Conservation (phyloP, 2,797 vertebrate genomes). For the Florisuga fusca region DNA sequence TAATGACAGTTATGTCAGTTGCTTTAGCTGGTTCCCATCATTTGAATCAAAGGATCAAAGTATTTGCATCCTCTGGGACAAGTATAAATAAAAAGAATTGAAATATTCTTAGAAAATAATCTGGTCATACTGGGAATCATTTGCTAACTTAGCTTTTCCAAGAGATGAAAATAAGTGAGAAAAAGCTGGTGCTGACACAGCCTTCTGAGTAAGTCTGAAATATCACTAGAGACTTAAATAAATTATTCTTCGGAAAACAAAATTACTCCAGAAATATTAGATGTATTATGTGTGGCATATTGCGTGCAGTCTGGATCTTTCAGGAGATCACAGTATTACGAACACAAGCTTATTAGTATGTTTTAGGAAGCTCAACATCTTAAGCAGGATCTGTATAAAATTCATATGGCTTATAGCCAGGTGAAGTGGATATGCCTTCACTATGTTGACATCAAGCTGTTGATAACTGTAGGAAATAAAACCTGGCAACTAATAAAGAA, state of each 20-base stretch:
- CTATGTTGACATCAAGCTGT: constrained; percentile 45
- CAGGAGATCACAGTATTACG: not conserved
- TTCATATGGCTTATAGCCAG: not conserved
- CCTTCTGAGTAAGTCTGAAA: not conserved
- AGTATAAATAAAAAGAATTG: constrained; percentile 64
- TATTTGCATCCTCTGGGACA: constrained; percentile 45
- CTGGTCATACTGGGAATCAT: constrained; percentile 51
- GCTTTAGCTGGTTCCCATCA: constrained; percentile 63
- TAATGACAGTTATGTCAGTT: constrained; percentile 43
- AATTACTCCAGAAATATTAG: not conserved
- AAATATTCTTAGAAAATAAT: constrained; percentile 67
- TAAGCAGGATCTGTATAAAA: not conserved
- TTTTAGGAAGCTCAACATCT: not conserved
- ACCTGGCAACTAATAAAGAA: constrained; percentile 50
- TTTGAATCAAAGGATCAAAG: constrained; percentile 61
- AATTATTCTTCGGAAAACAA: constrained; percentile 6
- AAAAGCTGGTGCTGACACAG: not conserved
- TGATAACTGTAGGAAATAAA: not conserved
- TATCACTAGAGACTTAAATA: not conserved
- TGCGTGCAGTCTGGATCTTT: not conserved
- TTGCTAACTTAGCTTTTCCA: constrained; percentile 25
- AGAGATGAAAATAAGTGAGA: constrained; percentile 22
- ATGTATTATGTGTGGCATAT: not conserved
- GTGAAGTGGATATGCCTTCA: not conserved
- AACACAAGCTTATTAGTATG: not conserved